phyloP scores from a whole-genome alignment of 2,797 vertebrate species.

The Karalla daura region DNA sequence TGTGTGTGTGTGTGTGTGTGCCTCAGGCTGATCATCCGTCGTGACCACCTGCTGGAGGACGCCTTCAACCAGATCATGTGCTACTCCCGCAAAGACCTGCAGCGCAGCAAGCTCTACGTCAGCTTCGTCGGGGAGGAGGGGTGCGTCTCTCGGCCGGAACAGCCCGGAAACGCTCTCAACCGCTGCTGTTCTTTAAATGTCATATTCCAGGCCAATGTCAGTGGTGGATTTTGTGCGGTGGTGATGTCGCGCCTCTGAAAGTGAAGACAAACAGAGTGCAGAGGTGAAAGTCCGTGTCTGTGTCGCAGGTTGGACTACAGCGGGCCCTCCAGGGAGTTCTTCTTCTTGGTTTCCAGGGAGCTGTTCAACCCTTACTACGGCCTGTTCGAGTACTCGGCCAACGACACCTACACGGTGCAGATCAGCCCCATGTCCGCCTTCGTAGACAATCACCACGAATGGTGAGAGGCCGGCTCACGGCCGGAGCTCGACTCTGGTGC shows the following conservation, averaged over 20 bases:
- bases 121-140: slow-evolving; percentile 95
- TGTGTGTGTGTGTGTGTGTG: not conserved
- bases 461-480: slow-evolving; percentile 79
- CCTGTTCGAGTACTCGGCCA: slow-evolving; percentile 97
- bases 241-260: no score
- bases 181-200: no score
- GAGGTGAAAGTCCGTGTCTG: not conserved
- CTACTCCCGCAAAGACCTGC: slow-evolving; percentile 95
- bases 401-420: slow-evolving; percentile 97
- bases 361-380: slow-evolving; percentile 98
- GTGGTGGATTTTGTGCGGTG: no score
- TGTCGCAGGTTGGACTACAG: slow-evolving; percentile 92
- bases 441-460: slow-evolving; percentile 98
- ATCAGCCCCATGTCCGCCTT: slow-evolving; percentile 99
- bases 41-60: slow-evolving; percentile 95
- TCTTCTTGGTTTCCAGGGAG: slow-evolving; percentile 96
- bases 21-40: slow-evolving; percentile 92
- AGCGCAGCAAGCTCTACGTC: slow-evolving; percentile 96
- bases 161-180: no score
- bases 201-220: no score
- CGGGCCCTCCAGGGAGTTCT: slow-evolving; percentile 96
- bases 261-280: no score
- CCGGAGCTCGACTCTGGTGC: no score
- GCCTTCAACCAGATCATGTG: slow-evolving; percentile 99
- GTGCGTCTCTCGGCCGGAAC: no score